Percentiles rank a stretch among this genome's conserved stretches.
phyloP scores from a whole-genome alignment of 53 echinoderm and acorn worm species.

The Luidia sarsii region DNA sequence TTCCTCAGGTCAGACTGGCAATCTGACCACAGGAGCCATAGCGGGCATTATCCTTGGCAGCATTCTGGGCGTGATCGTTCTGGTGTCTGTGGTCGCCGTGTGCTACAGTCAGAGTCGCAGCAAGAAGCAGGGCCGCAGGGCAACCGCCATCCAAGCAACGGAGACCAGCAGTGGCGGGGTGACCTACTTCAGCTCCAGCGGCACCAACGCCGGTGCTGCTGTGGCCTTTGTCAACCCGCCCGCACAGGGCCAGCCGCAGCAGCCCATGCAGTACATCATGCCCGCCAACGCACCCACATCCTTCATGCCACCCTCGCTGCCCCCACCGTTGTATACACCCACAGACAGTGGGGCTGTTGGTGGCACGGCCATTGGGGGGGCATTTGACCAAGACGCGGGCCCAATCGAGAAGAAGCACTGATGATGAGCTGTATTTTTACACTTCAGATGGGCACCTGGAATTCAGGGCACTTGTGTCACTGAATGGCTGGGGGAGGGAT shows the following conservation, averaged over 20 bases:
- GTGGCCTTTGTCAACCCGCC: background rate
- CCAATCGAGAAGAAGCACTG: background rate
- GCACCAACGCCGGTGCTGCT: background rate
- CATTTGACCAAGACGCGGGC: background rate
- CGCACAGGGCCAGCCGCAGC: background rate
- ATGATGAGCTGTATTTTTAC: background rate
- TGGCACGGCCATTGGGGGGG: background rate
- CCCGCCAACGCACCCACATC: background rate
- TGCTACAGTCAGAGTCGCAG: constrained; percentile 10
- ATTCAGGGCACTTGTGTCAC: background rate
- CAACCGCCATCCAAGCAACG: background rate
- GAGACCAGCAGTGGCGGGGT: background rate
- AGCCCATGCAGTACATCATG: constrained; percentile 6
- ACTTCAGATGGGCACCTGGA: background rate
- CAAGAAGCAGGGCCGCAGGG: background rate
- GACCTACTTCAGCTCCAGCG: no score
- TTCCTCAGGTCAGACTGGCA: background rate
- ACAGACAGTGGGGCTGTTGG: background rate
- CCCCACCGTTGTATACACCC: background rate
- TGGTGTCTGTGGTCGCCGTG: background rate
- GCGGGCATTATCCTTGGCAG: constrained; percentile 10
- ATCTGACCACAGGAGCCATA: constrained; percentile 12
- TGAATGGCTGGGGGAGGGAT: no score
- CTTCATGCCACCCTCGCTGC: background rate
- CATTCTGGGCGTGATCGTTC: background rate